These are phyloP conservation scores for Rhinoraja longicauda DNA, from an alignment of 2,797 vertebrate species.

Conservation along the genomic window DNA sequence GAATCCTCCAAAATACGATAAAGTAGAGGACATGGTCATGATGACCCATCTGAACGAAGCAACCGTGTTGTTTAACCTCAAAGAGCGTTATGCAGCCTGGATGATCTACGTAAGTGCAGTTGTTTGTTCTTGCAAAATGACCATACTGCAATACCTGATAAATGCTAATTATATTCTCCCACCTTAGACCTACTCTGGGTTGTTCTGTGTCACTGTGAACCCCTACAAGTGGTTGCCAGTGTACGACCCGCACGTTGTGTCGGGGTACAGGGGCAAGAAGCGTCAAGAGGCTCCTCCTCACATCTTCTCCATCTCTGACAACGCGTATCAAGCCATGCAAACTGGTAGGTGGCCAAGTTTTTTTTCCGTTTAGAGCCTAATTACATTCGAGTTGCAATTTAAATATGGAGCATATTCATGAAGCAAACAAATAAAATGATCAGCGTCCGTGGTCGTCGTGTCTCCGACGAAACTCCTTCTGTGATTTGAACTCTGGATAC, in stretches of 20 bases:
- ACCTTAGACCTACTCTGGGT: conserved; percentile 77
- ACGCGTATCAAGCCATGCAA: conserved; percentile 85
- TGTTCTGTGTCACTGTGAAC: conserved; percentile 85
- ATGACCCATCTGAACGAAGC: conserved; percentile 73
- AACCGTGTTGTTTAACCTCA: conserved; percentile 73
- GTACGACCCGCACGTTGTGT: conserved; percentile 69
- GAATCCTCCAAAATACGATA: conserved; percentile 72
- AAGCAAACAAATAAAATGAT: too few relatives aligned
- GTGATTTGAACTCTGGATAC: not conserved
- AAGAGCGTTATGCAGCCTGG: conserved; percentile 77
- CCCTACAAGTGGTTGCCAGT: conserved; percentile 88
- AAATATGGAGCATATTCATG: not conserved
- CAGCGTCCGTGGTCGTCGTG: too few relatives aligned
- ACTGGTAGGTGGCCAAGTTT: conserved; percentile 61
- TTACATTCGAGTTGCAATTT: not conserved
- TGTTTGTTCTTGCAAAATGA: not conserved
- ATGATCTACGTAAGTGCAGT: conserved; percentile 69
- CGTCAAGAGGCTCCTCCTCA: conserved; percentile 82
- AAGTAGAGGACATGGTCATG: conserved; percentile 77
- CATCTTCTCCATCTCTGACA: conserved; percentile 93
- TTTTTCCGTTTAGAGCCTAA: not conserved
- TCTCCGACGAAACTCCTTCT: not conserved
- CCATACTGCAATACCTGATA: not conserved
- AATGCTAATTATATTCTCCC: conserved; percentile 40
- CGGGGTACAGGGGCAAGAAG: conserved; percentile 79